phyloP scores from a whole-genome alignment of 2,113 vertebrate species.

The Oreotrochilus melanogaster region DNA sequence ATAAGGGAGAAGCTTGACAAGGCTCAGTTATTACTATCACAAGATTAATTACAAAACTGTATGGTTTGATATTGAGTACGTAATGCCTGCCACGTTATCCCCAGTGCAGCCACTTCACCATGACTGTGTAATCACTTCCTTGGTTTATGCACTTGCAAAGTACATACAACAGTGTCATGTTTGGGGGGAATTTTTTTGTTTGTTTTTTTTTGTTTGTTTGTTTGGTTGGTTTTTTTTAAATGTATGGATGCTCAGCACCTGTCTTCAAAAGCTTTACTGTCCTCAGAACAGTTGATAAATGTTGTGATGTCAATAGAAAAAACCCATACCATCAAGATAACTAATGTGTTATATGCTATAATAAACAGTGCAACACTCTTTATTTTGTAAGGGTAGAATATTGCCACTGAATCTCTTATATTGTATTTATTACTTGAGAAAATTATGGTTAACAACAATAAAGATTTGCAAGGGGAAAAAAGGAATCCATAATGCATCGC shows the following conservation, averaged over 20 bases:
- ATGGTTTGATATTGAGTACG: constrained; percentile 46
- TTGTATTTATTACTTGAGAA: background rate
- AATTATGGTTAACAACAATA: background rate
- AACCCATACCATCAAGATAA: background rate
- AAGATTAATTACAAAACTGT: constrained; percentile 69
- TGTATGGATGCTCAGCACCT: background rate
- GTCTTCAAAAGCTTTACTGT: background rate
- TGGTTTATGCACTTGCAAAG: background rate
- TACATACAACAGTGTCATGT: no score
- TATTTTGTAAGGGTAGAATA: background rate
- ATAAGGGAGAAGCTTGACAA: constrained; percentile 62
- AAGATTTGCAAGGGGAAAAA: background rate
- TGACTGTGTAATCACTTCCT: background rate
- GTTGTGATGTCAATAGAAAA: background rate
- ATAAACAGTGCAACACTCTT: background rate
- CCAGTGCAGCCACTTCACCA: background rate
- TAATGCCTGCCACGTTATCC: constrained; percentile 4
- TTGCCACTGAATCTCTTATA: background rate
- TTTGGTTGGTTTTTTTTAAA: background rate
- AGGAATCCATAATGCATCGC: background rate
- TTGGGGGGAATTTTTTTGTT: no score
- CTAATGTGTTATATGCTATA: background rate
- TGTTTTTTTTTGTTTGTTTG: no score
- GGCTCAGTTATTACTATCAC: constrained; percentile 66
- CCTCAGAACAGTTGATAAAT: background rate